Evolutionary conservation across 2,888 invertebrate genomes (phyloP).

Genomic region (Pristionchus entomophagus): DNA sequence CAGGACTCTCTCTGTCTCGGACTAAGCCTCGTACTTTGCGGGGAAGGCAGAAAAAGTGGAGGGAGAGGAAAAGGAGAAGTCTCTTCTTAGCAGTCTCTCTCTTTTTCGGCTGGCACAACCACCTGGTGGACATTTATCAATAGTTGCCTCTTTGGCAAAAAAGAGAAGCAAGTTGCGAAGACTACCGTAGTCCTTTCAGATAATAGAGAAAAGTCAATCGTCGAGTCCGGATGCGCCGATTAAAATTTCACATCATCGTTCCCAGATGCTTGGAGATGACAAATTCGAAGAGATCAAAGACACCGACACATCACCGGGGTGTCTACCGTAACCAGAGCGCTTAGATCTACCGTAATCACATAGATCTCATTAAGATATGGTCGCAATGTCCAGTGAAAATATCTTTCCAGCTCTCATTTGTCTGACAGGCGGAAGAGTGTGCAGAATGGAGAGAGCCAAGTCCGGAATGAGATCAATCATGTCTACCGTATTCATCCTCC

Average conservation of each 20-base stretch:
- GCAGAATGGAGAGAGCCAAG: no score
- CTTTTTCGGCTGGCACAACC: slow-evolving; percentile 17
- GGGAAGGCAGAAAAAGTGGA: slow-evolving; percentile 9
- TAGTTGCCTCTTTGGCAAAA: background rate
- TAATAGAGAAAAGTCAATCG: background rate
- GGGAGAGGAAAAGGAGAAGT: slow-evolving; percentile 1
- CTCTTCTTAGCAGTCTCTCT: background rate
- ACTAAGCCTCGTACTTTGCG: slow-evolving; percentile 42
- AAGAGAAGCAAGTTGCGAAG: background rate
- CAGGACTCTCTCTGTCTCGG: background rate
- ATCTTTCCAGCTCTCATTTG: no score
- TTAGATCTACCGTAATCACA: no score
- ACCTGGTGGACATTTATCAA: slow-evolving; percentile 29
- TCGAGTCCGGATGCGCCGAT: background rate
- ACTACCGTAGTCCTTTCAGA: background rate
- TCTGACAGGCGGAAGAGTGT: no score
- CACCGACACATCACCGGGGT: no score
- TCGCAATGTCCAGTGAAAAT: no score
- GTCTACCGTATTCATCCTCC: background rate
- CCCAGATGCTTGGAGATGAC: no score
- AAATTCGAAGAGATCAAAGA: background rate
- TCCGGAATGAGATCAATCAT: no score
- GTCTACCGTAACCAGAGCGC: no score
- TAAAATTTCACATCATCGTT: background rate
- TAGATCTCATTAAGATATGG: no score